Evolutionary conservation across 2,113 vertebrate genomes (phyloP), one percentile per base, ranked within the genome.

Genomic region (Vombatus ursinus): DNA sequence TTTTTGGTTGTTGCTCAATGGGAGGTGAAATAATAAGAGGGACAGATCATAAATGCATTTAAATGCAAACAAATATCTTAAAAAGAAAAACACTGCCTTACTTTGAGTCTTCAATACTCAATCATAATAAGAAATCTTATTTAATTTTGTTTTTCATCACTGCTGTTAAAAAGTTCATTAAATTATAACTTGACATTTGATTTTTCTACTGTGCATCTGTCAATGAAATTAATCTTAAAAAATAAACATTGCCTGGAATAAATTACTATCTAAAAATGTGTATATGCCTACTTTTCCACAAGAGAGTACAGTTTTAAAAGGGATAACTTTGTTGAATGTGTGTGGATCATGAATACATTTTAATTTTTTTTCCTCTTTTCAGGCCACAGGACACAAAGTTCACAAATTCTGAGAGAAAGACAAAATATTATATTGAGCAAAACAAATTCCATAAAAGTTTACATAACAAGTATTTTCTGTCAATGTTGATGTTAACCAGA

Each of bases 391-490:
- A 10, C 26, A 95, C 49, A 53, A 93, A 97, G 49, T 0, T 31
- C 19, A 93, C 51, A 68, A 16, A 93, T 96, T 48, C 0, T 7
- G 52, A 54, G 89, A 94, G 1, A 26, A 26, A 25, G 22, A 9
- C 48, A 89, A 19, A 93, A 91, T 95, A 90, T 97, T 47, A 92
- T 10, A 10, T 47, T 23, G 50, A 12, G 1, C 25, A 92, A 95
- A 92, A 92, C 8, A 48, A 19, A 90, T 94, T 37, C 51, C 89
- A 94, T 49, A 2, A 0, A 23, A 89, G 8, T 37, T 53, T 91
- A 92, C 10, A 89, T 94, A 96, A 57, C 5, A 50, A 93, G 24
- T 95, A 92, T 44, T 94, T 94, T 90, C 52, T 61, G 4, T 26
- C 50, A 92, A 77, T 92, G 57, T n/a, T 92, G 90, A 91, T 61